phyloP scores from a whole-genome alignment of 2,113 vertebrate species.

The Spea multiplicata region DNA sequence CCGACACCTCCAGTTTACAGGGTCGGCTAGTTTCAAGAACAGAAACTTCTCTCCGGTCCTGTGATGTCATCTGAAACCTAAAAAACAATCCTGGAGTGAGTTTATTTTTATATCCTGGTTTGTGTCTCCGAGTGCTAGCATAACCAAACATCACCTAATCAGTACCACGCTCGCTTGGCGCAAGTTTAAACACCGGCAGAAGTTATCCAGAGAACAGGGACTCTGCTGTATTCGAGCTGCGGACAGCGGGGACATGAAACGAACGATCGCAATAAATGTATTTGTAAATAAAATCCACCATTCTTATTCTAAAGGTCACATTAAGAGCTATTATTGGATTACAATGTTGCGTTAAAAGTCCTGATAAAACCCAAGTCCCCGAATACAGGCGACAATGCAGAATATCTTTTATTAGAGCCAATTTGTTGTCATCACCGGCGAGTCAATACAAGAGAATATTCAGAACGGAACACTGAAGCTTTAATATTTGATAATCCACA shows the following conservation, averaged over 20 bases:
- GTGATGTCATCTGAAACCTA: conserved; percentile 40
- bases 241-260: neutral
- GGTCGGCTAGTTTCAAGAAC: conserved; percentile 52
- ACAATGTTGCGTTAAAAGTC: too few species aligned
- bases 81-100: conserved; percentile 14
- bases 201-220: conserved; percentile 28
- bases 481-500: too few species aligned
- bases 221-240: conserved; percentile 19
- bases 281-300: too few species aligned
- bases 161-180: conserved; percentile 45
- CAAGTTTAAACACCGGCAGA: conserved; percentile 27
- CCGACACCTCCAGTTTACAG: conserved; percentile 59
- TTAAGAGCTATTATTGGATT: too few species aligned
- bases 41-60: conserved; percentile 47
- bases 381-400: too few species aligned
- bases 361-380: too few species aligned
- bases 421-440: too few species aligned
- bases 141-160: conserved; percentile 39
- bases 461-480: too few species aligned
- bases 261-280: too few species aligned
- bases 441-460: too few species aligned
- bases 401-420: too few species aligned
- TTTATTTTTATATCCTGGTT: conserved; percentile 47
- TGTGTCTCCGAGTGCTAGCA: conserved; percentile 36
- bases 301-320: too few species aligned